A percentile compares a stretch with the other conserved stretches of the same genome.
These are phyloP conservation scores for Apotomis betuletana DNA, from an alignment of 2,888 invertebrate genomes.

Conservation along the genomic window DNA sequence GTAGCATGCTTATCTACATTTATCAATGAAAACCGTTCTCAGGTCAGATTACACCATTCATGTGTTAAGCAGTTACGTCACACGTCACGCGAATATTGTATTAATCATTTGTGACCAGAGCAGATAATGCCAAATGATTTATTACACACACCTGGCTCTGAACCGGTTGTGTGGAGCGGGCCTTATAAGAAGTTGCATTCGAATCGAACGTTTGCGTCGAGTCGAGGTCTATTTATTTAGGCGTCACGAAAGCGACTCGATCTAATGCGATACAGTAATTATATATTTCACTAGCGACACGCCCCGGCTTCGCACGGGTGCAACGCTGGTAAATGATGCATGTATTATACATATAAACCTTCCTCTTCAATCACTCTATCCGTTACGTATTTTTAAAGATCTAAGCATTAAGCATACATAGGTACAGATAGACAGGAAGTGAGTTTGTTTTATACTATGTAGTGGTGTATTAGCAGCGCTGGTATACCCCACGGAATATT, in stretches of 20 bases:
- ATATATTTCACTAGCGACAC: not conserved
- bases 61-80: conserved; percentile 26
- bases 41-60: conserved; percentile 4
- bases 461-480: too few species aligned
- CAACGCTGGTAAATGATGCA: too few species aligned
- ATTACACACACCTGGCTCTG: conserved; percentile 43
- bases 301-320: too few species aligned
- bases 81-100: conserved; percentile 11
- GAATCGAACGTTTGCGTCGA: conserved; percentile 8
- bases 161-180: conserved; percentile 40
- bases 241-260: conserved; percentile 8
- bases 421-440: too few species aligned
- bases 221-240: conserved; percentile 5
- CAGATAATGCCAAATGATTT: conserved; percentile 42
- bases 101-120: conserved; percentile 31
- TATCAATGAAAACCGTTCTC: conserved; percentile 18
- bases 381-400: too few species aligned
- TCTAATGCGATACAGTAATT: not conserved
- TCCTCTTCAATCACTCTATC: too few species aligned
- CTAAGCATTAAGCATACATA: too few species aligned
- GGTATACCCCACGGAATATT: too few species aligned
- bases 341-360: too few species aligned
- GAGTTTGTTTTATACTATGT: too few species aligned
- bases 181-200: conserved; percentile 35
- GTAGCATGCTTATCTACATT: not conserved